phyloP scores from a whole-genome alignment of 2,113 vertebrate genomes.

The Catharus bicknelli region DNA sequence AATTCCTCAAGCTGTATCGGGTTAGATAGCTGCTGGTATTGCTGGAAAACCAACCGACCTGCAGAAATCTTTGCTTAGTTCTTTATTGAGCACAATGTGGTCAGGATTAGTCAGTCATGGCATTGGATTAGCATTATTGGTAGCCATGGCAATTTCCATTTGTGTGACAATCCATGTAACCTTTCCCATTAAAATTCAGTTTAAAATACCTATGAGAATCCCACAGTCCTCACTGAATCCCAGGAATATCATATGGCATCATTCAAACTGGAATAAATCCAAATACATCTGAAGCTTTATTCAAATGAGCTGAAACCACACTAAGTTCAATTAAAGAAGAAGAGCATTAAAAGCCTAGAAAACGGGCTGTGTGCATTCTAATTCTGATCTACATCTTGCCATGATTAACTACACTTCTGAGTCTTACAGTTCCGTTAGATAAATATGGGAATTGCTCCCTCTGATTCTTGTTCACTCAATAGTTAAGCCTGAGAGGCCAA shows the following conservation, averaged over 20 bases:
- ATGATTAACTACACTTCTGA: background rate
- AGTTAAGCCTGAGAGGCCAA: background rate
- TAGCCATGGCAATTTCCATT: constrained; percentile 70
- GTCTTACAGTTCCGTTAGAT: background rate
- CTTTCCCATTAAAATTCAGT: constrained; percentile 73
- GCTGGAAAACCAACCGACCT: constrained; percentile 58
- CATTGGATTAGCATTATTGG: constrained; percentile 55
- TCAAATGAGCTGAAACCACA: constrained; percentile 25
- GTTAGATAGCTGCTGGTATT: constrained; percentile 56
- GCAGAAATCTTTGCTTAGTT: constrained; percentile 50
- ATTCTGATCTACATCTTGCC: background rate
- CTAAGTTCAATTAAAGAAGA: constrained; percentile 7
- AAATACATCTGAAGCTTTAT: constrained; percentile 38
- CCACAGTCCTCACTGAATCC: constrained; percentile 64
- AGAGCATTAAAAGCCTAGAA: background rate
- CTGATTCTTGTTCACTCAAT: background rate
- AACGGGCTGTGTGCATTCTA: background rate
- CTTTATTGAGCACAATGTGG: constrained; percentile 63
- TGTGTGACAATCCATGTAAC: constrained; percentile 64
- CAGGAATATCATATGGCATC: constrained; percentile 22
- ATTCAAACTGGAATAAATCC: constrained; percentile 30
- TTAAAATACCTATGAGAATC: constrained; percentile 69
- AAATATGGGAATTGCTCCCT: background rate
- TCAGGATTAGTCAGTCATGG: constrained; percentile 64
- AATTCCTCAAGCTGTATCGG: constrained; percentile 53